Percentiles rank a stretch among this genome's conserved stretches.
Conservation (phyloP, 2,888 invertebrate genomes). For the Chalcis sispes region DNA sequence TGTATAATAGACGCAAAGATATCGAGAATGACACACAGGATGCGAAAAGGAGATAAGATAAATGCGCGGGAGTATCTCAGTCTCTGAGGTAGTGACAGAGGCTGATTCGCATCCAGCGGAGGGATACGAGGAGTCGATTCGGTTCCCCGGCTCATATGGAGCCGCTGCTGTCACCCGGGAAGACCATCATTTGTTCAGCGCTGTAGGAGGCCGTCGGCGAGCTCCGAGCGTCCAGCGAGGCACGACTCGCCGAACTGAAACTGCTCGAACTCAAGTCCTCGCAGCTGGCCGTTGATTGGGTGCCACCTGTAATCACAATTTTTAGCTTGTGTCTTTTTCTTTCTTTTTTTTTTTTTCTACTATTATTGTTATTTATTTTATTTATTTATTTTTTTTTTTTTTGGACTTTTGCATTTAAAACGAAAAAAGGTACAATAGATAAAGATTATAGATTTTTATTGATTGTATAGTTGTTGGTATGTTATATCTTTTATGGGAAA, state of each 20-base stretch:
- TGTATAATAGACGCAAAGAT: not conserved
- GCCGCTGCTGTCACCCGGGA: constrained; percentile 87
- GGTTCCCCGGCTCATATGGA: constrained; percentile 77
- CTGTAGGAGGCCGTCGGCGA: constrained; percentile 87
- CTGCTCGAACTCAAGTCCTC: constrained; percentile 91
- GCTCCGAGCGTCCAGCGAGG: constrained; percentile 84
- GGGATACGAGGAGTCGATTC: not conserved
- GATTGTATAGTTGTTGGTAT: no score
- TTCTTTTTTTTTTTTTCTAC: not conserved
- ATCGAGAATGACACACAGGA: not conserved
- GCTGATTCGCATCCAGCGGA: constrained; percentile 33
- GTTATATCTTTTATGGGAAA: no score
- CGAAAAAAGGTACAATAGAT: no score
- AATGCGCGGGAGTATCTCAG: no score
- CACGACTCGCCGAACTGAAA: constrained; percentile 88
- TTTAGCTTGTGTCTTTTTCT: not conserved
- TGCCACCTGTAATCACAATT: constrained; percentile 76
- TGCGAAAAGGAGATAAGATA: not conserved
- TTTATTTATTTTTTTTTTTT: no score
- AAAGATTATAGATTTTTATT: no score
- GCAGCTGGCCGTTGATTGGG: constrained; percentile 80
- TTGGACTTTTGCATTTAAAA: no score
- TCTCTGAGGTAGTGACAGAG: constrained; percentile 39
- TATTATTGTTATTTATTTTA: no score
- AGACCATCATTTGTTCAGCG: constrained; percentile 86